A percentile compares a stretch with the other conserved stretches of the same genome.
phyloP scores from a whole-genome alignment of 2,797 vertebrate species.

The Acanthopagrus latus region DNA sequence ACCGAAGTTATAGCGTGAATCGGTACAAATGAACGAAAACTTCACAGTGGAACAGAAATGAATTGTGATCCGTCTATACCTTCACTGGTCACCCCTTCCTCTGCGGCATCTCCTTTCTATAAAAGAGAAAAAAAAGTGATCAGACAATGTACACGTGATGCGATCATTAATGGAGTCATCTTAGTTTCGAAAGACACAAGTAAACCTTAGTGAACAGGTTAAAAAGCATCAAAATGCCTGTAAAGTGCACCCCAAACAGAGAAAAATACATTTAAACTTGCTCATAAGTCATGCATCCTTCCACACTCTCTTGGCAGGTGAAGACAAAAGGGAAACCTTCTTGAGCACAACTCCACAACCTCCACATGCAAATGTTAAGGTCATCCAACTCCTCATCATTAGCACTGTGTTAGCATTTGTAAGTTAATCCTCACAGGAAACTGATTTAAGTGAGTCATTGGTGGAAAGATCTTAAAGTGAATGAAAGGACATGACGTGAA shows the following conservation, averaged over 20 bases:
- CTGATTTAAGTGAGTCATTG: constrained; percentile 40
- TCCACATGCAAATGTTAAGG: constrained; percentile 48
- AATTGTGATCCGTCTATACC: constrained; percentile 81
- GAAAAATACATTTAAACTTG: constrained; percentile 22
- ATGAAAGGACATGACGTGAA: constrained; percentile 42
- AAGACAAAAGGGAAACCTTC: constrained; percentile 17
- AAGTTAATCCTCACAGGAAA: constrained; percentile 31
- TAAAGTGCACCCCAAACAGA: constrained; percentile 26
- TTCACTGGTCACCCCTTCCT: constrained; percentile 98
- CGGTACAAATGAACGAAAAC: background rate
- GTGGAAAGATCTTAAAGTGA: constrained; percentile 47
- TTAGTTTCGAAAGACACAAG: constrained; percentile 15
- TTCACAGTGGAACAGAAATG: background rate
- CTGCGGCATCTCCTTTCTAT: constrained; percentile 93
- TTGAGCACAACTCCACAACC: constrained; percentile 14
- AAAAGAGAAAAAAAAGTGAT: constrained; percentile 63
- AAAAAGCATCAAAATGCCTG: constrained; percentile 3
- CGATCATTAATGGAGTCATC: background rate
- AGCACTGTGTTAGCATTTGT: constrained; percentile 38
- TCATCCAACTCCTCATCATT: constrained; percentile 23
- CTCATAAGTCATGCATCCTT: constrained; percentile 48
- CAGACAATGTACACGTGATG: background rate
- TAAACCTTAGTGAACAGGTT: background rate
- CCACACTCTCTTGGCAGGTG: constrained; percentile 5
- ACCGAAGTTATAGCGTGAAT: constrained; percentile 4